Conservation (phyloP, 2,888 invertebrate species). For the Pammene fasciana region DNA sequence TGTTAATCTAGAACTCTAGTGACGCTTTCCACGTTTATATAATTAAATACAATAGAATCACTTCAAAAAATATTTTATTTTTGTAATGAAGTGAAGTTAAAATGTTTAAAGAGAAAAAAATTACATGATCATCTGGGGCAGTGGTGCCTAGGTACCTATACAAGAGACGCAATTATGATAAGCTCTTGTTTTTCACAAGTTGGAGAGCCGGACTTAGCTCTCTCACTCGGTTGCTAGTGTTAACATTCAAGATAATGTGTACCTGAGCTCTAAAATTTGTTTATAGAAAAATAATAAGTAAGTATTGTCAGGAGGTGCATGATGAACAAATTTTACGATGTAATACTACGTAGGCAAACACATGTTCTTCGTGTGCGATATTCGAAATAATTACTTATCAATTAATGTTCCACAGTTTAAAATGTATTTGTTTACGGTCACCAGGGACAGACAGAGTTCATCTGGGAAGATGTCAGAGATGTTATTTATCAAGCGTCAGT, state of each 20-base stretch:
- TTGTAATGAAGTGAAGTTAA: conserved; percentile 4
- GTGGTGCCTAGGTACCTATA: not conserved
- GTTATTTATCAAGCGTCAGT: conserved; percentile 71
- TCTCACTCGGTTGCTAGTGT: conserved; percentile 22
- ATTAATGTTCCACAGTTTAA: conserved; percentile 34
- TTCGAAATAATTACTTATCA: conserved; percentile 34
- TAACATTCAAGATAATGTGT: conserved; percentile 10
- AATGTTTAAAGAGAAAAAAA: conserved; percentile 21
- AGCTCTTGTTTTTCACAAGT: conserved; percentile 35
- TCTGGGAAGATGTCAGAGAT: conserved; percentile 64
- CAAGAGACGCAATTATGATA: conserved; percentile 32
- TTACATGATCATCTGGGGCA: conserved; percentile 15
- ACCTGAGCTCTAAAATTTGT: not conserved
- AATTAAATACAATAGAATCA: conserved; percentile 16
- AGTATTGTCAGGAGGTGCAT: not conserved
- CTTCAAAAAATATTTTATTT: conserved; percentile 13
- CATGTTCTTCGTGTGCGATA: conserved; percentile 31
- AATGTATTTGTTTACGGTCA: conserved; percentile 58
- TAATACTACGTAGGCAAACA: conserved; percentile 9
- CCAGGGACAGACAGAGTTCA: conserved; percentile 62
- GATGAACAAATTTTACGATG: conserved; percentile 2
- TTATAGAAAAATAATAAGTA: not conserved
- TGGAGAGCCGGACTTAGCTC: conserved; percentile 17
- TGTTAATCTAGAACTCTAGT: conserved; percentile 12
- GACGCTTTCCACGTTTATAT: conserved; percentile 9